Conservation (phyloP, 2,888 invertebrate genomes). For the Nephrotoma flavescens region DNA sequence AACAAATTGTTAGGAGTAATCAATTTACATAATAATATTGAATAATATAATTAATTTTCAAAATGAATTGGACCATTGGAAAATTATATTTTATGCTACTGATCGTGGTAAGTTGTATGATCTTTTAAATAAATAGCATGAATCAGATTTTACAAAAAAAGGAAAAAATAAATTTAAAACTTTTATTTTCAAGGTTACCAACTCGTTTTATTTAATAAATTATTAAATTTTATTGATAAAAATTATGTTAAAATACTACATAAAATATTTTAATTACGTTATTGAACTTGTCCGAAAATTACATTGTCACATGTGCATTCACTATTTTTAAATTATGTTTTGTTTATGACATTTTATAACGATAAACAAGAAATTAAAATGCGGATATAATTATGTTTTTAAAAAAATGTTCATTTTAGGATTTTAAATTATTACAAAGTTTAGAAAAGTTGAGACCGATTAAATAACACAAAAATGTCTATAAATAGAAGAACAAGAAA, state of each 20-base stretch:
- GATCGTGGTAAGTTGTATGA: neutral
- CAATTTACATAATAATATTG: neutral
- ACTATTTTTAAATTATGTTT: neutral
- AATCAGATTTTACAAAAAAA: neutral
- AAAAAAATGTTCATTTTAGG: neutral
- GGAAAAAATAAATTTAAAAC: neutral
- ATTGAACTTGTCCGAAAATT: neutral
- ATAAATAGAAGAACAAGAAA: neutral
- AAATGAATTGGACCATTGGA: slow-evolving; percentile 2
- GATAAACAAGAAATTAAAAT: neutral
- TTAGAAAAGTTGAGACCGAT: neutral
- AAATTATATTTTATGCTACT: neutral
- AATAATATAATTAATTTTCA: neutral
- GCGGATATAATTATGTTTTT: neutral
- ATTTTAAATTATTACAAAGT: neutral
- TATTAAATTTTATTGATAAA: neutral
- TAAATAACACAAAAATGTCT: neutral
- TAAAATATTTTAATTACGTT: neutral
- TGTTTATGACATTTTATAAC: neutral
- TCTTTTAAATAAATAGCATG: neutral
- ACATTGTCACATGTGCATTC: neutral
- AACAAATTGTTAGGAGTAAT: neutral
- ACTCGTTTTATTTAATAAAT: neutral
- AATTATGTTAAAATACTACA: neutral
- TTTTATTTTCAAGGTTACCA: neutral